Evolutionary conservation across 2,797 vertebrate genomes (phyloP), one percentile per base, ranked within the genome.

Genomic region (Orientallactaga sibirica): DNA sequence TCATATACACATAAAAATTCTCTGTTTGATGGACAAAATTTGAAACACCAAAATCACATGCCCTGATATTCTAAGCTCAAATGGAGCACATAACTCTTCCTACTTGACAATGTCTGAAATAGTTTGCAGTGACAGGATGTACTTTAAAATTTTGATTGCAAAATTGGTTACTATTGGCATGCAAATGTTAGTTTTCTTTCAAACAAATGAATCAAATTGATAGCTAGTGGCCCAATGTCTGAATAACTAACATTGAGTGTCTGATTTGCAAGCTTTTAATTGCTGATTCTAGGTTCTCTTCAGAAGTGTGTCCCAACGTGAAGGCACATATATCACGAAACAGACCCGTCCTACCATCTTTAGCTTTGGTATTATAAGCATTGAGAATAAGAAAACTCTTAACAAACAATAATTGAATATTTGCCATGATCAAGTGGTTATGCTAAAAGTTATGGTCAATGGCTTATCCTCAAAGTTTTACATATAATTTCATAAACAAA

Each of bases 81-180:
- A 25, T 10, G 76, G 7, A 71, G 27, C 25, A 79, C 43, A 75
- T 24, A 64, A n/a, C 29, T 64, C 22, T 81, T 85, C 12, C 41
- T 22, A 55, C 43, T 2, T 66, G 58, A 64, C n/a, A 91, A 92
- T 92, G 76, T 41, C 29, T 88, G 25, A 90, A 87, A 83, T 73
- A 24, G 33, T 61, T 78, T 89, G 52, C 25, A 62, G 27, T 75
- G 10, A 95, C 18, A 70, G 5, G 10, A 43, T n/a, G 52, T 33
- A 84, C 25, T 12, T 85, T 87, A 84, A 68, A 86, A 67, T 96
- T 94, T 93, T 43, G 48, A 64, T 2, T 82, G 27, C 5, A 86
- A 95, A 93, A 27, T 81, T 10, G 24, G 24, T 33, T 90, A 73
- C 66, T 76, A 85, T 4, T 85, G 27, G 55, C 22, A 86, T 66